Evolutionary conservation across 2,888 invertebrate genomes (phyloP), one percentile per base, ranked within the genome.

Genomic region (Agonum fuliginosum): DNA sequence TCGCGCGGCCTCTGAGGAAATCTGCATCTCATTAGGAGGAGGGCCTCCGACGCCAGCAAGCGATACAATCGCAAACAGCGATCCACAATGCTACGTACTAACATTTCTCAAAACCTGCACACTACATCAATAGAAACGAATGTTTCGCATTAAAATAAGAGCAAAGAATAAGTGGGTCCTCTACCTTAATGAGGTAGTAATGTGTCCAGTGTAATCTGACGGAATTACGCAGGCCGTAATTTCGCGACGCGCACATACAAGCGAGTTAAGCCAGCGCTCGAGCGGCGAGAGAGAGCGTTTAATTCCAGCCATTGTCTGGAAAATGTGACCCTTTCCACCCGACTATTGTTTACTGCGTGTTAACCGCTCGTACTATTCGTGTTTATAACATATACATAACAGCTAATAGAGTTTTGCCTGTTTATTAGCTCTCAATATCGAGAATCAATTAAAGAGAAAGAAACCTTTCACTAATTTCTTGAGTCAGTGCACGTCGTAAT

Each of bases 151-250:
- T 58, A 58, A 27, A 58, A 58, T 34, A 34, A 34, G 8, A 34
- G 8, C 34, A 34, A 34, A 34, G 4, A 58, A 12, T 22, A 54
- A 54, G 24, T 10, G 22, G 20, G 10, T 46, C 46, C 3, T 1
- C 5, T 82, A 82, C 82, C 85, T 84, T 86, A 86, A 86, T 85
- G 86, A 86, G 86, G 86, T 86, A 86, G 86, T 86, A 86, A 86
- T 86, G 86, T 86, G 86, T 85, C 85, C 85, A 84, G 84, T 82
- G 84, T 86, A 86, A 86, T 86, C 86, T 86, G 85, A 86, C 86
- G 85, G 86, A 85, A 86, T 86, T 86, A 86, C 85, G 85, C 85
- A 83, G 83, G 83, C 83, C 84, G 84, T 86, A 86, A 86, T 84
- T 85, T 82, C 73, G 72, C 78, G 65, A 58, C 37, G 73, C 82